phyloP scores from a whole-genome alignment of 23 tunicate genomes.

The Diplosoma virens region DNA sequence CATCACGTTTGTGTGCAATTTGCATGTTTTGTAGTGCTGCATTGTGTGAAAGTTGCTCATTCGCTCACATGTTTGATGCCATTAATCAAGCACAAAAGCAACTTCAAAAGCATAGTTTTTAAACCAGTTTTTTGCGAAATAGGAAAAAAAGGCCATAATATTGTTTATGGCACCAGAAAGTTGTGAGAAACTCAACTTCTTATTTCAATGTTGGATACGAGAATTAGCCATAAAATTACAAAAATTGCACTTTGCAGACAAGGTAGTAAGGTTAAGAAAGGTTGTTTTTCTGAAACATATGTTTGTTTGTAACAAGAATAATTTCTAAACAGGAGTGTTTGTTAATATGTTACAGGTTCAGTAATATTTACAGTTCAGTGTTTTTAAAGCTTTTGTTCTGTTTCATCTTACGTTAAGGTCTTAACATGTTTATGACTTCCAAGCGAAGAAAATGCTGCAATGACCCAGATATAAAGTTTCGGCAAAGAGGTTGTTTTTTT shows the following conservation, averaged over 20 bases:
- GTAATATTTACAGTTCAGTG: background rate
- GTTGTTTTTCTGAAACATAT: background rate
- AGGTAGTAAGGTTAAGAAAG: background rate
- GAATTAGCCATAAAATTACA: slow-evolving; percentile 8
- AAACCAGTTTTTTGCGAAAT: slow-evolving; percentile 18
- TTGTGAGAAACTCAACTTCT: background rate
- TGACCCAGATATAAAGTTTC: too few relatives aligned
- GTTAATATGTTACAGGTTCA: background rate
- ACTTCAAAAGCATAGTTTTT: slow-evolving; percentile 20
- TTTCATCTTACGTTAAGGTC: too few relatives aligned
- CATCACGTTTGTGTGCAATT: slow-evolving; percentile 33
- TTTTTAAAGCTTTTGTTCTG: background rate
- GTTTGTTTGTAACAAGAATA: background rate
- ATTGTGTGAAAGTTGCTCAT: slow-evolving; percentile 26
- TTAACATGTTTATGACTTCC: background rate
- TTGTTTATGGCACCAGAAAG: slow-evolving; percentile 16
- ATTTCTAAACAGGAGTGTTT: too few relatives aligned
- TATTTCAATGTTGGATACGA: background rate
- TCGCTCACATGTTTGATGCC: slow-evolving; percentile 29
- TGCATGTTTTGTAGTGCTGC: slow-evolving; percentile 23
- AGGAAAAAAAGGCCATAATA: background rate
- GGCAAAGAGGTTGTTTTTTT: too few relatives aligned
- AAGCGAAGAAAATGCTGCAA: slow-evolving; percentile 20
- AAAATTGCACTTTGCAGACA: background rate
- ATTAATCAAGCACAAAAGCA: slow-evolving; percentile 8